These are phyloP conservation scores for Quadriops clusia DNA, from an alignment of 2,888 invertebrate genomes.

Conservation along the genomic window DNA sequence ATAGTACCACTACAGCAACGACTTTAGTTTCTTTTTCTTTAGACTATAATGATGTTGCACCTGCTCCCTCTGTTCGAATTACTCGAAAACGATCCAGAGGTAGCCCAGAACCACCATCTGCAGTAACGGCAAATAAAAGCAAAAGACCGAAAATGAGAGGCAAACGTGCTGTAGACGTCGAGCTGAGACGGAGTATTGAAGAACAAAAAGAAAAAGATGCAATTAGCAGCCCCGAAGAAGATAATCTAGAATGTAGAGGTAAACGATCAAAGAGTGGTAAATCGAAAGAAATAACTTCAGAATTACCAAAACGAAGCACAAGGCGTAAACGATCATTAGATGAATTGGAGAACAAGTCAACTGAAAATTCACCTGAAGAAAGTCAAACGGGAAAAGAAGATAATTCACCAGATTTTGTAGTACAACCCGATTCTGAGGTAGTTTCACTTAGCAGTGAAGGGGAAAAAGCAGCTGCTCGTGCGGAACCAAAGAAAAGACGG, in stretches of 20 bases:
- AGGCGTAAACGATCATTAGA: too few species aligned
- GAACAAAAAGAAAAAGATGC: slow-evolving; percentile 41
- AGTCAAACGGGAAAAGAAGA: too few species aligned
- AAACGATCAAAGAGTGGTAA: too few species aligned
- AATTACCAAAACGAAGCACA: too few species aligned
- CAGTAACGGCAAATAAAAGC: slow-evolving; percentile 17
- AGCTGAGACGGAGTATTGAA: slow-evolving; percentile 37
- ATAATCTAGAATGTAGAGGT: slow-evolving; percentile 7
- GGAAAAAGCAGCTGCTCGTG: too few species aligned
- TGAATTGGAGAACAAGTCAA: too few species aligned
- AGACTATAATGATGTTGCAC: slow-evolving; percentile 17
- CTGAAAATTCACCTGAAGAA: too few species aligned
- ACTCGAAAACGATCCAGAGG: slow-evolving; percentile 26
- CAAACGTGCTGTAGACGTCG: slow-evolving; percentile 27
- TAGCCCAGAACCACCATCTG: slow-evolving; percentile 15
- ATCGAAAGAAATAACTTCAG: too few species aligned
- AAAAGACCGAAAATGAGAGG: slow-evolving; percentile 22
- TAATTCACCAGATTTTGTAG: too few species aligned
- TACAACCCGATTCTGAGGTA: too few species aligned
- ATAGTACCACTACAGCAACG: too few species aligned
- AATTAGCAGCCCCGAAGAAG: slow-evolving; percentile 39
- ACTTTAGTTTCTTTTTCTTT: slow-evolving; percentile 19
- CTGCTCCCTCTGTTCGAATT: slow-evolving; percentile 13
- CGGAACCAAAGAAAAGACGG: slow-evolving; percentile 10
- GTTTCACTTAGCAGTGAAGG: too few species aligned